Conservation (phyloP, 1,140 invertebrate species). For the Proales similis region DNA sequence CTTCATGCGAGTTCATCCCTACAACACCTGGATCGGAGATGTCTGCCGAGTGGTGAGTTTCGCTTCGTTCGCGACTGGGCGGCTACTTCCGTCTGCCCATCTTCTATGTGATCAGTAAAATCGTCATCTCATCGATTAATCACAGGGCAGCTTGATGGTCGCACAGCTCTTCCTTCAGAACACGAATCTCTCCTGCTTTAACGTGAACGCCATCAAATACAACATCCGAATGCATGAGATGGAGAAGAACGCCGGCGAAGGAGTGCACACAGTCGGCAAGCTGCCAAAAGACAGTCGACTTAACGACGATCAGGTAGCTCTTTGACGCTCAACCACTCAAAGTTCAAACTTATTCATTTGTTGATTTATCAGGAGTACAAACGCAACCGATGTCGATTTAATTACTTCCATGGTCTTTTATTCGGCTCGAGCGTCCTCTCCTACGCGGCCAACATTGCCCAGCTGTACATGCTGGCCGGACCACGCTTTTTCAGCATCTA, state of each 20-base stretch:
- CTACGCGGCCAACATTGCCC: no score
- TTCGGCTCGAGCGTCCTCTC: no score
- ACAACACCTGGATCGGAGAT: neutral
- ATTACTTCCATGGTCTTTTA: no score
- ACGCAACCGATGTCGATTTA: no score
- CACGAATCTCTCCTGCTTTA: slow-evolving; percentile 20
- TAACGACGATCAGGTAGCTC: slow-evolving; percentile 19
- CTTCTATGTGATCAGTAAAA: no score
- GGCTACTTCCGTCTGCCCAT: no score
- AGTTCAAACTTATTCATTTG: neutral
- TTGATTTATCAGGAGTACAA: no score
- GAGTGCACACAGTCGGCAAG: slow-evolving; percentile 29
- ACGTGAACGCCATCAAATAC: slow-evolving; percentile 10
- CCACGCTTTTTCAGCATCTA: no score
- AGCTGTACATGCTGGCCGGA: no score
- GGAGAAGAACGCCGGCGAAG: slow-evolving; percentile 25
- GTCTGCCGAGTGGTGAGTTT: neutral
- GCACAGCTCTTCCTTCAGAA: no score
- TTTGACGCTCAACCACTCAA: neutral
- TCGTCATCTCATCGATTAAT: no score
- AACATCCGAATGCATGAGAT: slow-evolving; percentile 27
- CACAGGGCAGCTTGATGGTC: no score
- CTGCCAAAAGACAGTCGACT: slow-evolving; percentile 9
- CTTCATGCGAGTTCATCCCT: slow-evolving; percentile 7
- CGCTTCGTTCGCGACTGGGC: neutral